phyloP scores from a whole-genome alignment of 2,113 vertebrate species.

The Callithrix jacchus region DNA sequence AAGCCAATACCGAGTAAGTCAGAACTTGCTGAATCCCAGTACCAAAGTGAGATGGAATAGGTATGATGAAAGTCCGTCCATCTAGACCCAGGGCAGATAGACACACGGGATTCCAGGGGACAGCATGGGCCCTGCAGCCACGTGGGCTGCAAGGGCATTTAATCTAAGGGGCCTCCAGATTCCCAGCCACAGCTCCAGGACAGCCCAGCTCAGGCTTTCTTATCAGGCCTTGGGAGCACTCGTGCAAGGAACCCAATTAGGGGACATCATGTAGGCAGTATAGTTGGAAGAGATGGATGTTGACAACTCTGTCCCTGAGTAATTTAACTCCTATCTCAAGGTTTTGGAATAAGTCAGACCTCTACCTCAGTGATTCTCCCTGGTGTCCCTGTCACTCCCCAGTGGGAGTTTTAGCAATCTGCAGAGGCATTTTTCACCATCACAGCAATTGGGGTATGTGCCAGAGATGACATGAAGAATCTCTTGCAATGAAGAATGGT shows the following conservation, averaged over 20 bases:
- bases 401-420: not conserved
- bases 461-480: not conserved
- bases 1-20: not conserved
- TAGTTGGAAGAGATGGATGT: not conserved
- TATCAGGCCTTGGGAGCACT: no score
- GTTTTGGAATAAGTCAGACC: not conserved
- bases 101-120: not conserved
- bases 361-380: not conserved
- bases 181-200: not conserved
- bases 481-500: not conserved
- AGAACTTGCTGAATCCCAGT: not conserved
- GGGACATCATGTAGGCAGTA: not conserved
- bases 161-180: not conserved
- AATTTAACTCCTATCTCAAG: no score
- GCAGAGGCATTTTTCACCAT: not conserved
- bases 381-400: no score
- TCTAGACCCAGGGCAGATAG: not conserved
- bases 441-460: rapidly evolving
- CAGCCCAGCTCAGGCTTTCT: not conserved
- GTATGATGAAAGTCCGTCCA: not conserved
- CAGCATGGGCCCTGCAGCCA: not conserved
- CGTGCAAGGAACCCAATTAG: rapidly evolving
- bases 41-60: not conserved
- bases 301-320: not conserved
- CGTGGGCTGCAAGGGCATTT: not conserved